Evolutionary conservation across 2,113 vertebrate species (phyloP).

Genomic region (Cyanoderma ruficeps): DNA sequence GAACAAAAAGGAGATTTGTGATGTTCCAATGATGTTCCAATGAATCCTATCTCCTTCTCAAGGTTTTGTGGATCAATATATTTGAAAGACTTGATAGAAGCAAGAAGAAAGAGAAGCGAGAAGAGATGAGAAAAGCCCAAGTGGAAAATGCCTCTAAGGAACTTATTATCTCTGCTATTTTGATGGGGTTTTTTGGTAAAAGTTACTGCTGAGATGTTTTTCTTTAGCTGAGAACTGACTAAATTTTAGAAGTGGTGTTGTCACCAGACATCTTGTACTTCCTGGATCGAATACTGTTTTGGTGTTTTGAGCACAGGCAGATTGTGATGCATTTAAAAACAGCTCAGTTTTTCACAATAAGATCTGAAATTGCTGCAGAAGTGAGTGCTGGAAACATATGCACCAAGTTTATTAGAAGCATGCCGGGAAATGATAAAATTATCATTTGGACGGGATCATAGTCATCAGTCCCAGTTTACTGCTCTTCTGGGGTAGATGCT

Average conservation of each 20-base stretch:
- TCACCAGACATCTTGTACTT: constrained; percentile 35
- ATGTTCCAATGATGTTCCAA: background rate
- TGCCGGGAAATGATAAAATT: background rate
- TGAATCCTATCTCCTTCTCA: background rate
- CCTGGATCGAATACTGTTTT: background rate
- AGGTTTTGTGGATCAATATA: background rate
- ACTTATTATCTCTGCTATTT: background rate
- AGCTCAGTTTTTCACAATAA: background rate
- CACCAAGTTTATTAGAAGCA: background rate
- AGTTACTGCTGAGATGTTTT: background rate
- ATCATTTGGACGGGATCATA: background rate
- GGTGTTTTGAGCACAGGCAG: constrained; percentile 28
- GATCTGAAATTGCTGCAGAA: background rate
- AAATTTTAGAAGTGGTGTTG: background rate
- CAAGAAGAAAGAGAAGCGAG: background rate
- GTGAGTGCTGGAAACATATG: background rate
- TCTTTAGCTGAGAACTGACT: background rate
- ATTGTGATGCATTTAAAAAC: background rate
- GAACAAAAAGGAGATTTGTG: background rate
- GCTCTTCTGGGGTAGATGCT: background rate
- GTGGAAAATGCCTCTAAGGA: background rate
- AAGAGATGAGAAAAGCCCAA: background rate
- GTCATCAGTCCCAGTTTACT: background rate
- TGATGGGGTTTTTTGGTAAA: background rate
- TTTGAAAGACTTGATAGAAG: background rate